phyloP scores from a whole-genome alignment of 2,797 vertebrate species.

The Malacoctenus gilli region DNA sequence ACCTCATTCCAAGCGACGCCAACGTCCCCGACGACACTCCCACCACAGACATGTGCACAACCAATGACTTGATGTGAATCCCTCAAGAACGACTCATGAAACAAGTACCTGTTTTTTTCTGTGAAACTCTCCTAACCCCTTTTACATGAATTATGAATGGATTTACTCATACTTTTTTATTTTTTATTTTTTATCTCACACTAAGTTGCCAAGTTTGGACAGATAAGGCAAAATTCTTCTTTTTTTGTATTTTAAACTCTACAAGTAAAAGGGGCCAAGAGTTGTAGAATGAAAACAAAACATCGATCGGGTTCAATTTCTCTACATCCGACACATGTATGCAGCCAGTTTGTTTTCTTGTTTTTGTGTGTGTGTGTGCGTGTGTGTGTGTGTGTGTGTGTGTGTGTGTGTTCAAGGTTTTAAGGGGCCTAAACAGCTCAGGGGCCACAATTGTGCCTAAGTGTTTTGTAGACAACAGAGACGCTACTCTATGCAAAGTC shows the following conservation, averaged over 20 bases:
- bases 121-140: slow-evolving; percentile 37
- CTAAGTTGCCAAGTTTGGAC: slow-evolving; percentile 40
- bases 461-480: slow-evolving; percentile 52
- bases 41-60: slow-evolving; percentile 43
- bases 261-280: slow-evolving; percentile 18
- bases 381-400: too few species aligned
- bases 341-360: slow-evolving; percentile 14
- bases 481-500: slow-evolving; percentile 54
- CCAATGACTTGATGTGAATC: slow-evolving; percentile 66
- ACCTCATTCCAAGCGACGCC: slow-evolving; percentile 67
- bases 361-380: too few species aligned
- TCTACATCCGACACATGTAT: background rate
- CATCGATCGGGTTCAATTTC: too few species aligned
- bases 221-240: slow-evolving; percentile 9
- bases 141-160: slow-evolving; percentile 41
- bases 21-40: slow-evolving; percentile 46
- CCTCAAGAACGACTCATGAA: slow-evolving; percentile 14
- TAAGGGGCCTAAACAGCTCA: slow-evolving; percentile 13
- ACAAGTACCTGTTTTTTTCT: slow-evolving; percentile 33
- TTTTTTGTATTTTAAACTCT: slow-evolving; percentile 15
- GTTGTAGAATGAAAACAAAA: slow-evolving; percentile 12
- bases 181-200: slow-evolving; percentile 16
- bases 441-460: background rate
- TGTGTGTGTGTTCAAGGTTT: slow-evolving; percentile 1
- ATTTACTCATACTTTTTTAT: slow-evolving; percentile 10